Evolutionary conservation across 2,888 invertebrate species (phyloP).

Genomic region (Dione vanillae): DNA sequence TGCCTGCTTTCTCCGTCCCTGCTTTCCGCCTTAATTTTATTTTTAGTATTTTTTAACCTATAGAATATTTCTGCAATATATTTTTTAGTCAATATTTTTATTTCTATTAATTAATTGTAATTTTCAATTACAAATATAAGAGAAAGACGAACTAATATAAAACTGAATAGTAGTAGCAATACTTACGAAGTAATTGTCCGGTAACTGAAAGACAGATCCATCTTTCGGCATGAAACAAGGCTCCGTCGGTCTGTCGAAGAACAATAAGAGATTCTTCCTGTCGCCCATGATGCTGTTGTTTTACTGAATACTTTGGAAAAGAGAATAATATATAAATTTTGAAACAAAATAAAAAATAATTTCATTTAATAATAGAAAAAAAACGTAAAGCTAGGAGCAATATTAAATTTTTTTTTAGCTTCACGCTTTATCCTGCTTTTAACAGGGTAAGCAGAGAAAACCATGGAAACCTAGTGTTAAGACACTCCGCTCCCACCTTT

Average conservation of each 20-base stretch:
- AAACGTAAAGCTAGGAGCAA: neutral
- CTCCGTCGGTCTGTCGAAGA: conserved; percentile 25
- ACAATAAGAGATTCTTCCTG: conserved; percentile 82
- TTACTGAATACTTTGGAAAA: conserved; percentile 43
- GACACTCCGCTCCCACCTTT: neutral
- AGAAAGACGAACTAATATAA: too few relatives aligned
- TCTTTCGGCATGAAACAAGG: conserved; percentile 30
- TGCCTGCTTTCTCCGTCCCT: too few relatives aligned
- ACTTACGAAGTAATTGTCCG: conserved; percentile 8
- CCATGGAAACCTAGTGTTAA: neutral
- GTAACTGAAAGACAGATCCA: conserved; percentile 5
- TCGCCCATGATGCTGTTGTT: conserved; percentile 66
- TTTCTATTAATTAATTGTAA: too few relatives aligned
- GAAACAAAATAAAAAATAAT: neutral
- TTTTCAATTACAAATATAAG: too few relatives aligned
- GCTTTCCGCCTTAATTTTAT: too few relatives aligned
- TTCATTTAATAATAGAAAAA: neutral
- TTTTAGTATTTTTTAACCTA: too few relatives aligned
- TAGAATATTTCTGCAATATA: too few relatives aligned
- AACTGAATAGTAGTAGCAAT: too few relatives aligned
- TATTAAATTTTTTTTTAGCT: neutral
- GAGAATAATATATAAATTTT: neutral
- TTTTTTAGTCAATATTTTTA: too few relatives aligned
- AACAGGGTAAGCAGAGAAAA: neutral
- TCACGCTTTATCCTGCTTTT: neutral